Base-by-base conservation (phyloP, 2,888 invertebrate species). In the Tipula confusa region DNA sequence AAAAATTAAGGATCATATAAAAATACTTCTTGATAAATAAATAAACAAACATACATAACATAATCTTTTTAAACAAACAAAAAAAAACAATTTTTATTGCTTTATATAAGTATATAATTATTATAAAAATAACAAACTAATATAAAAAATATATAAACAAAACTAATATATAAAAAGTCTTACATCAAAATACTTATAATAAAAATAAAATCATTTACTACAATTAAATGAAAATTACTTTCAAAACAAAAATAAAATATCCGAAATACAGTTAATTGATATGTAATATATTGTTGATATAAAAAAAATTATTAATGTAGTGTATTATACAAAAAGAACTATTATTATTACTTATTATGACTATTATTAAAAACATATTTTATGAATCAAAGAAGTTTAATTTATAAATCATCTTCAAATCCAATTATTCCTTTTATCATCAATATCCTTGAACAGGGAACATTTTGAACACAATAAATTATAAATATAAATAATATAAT, bases 221-320 rank as follows among this genome's bases (percentile, higher is more conserved):
- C 64, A 64, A 64, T 24, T 64, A 64, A 64, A 24, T 64, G 64
- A 24, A 24, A 64, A 64, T 64, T 18, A 48, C 64, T 64, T 64
- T 64, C 64, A 64, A 13, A 64, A 64, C 64, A 64, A 64, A 64
- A 15, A 24, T 64, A 64, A 64, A 64, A 64, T 64, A 64, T 24
- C 64, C 64, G 64, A 64, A 64, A 43, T 43, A 64, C 64, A 64
- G 64, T 64, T 64, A 64, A 64, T 64, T 24, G 24, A 64, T 64
- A 64, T 64, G 64, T 64, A 64, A 64, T 64, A 64, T 64, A 64
- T 64, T 64, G 64, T 64, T 64, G 24, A 64, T 64, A 64, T 24
- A 64, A 64, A 64, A 18, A 43, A 24, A 64, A 64, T 48, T 64
- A 64, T 64, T 64, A 64, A 64, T 64, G 64, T 64, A 64, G 64